phyloP scores from a whole-genome alignment of 2,888 invertebrate species.

The Tachina lurida region DNA sequence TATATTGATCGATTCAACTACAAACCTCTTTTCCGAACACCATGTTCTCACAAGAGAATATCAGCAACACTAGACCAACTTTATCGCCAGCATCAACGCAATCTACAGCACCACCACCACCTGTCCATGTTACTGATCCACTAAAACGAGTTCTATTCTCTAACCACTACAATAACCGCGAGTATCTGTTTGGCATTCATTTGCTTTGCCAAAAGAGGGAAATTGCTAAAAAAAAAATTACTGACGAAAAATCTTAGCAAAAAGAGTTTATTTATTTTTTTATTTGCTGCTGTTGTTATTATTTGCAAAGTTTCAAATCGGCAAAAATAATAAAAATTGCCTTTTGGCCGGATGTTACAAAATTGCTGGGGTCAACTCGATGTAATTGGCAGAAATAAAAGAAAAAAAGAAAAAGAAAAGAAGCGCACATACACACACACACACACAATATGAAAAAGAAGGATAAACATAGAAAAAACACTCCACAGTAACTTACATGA shows the following conservation, averaged over 20 bases:
- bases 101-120: slow-evolving; percentile 52
- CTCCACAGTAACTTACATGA: background rate
- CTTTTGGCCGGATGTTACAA: slow-evolving; percentile 80
- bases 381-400: slow-evolving; percentile 78
- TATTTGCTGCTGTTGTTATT: slow-evolving; percentile 49
- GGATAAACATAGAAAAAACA: slow-evolving; percentile 26
- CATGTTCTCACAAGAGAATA: slow-evolving; percentile 26
- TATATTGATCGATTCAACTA: no score
- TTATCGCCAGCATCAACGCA: slow-evolving; percentile 40
- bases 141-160: slow-evolving; percentile 68
- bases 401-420: slow-evolving; percentile 27
- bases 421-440: slow-evolving; percentile 19
- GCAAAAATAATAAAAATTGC: slow-evolving; percentile 71
- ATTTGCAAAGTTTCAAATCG: slow-evolving; percentile 66
- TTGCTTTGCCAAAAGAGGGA: slow-evolving; percentile 58
- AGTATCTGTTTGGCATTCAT: slow-evolving; percentile 28
- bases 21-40: slow-evolving; percentile 7
- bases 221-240: slow-evolving; percentile 57
- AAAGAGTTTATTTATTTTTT: slow-evolving; percentile 10
- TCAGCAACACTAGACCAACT: slow-evolving; percentile 23
- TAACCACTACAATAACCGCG: background rate
- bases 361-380: slow-evolving; percentile 81
- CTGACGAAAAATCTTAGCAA: slow-evolving; percentile 20
- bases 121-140: slow-evolving; percentile 69
- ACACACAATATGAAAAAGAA: slow-evolving; percentile 38